Evolutionary conservation across 2,888 invertebrate genomes (phyloP).

Genomic region (Acleris laterana): DNA sequence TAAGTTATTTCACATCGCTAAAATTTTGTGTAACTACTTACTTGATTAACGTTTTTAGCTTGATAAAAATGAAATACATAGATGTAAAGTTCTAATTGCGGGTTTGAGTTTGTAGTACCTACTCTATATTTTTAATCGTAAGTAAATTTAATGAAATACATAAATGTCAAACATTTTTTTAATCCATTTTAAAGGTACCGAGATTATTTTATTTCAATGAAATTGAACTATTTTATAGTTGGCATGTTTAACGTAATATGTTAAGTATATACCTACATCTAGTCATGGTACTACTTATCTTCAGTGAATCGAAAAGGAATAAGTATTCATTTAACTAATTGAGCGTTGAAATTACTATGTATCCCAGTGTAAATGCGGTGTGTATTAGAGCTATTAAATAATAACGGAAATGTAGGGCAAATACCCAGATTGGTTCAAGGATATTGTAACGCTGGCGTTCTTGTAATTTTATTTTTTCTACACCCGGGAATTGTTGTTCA

Average conservation of each 20-base stretch:
- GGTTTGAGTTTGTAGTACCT: slow-evolving; percentile 18
- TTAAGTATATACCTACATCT: slow-evolving; percentile 14
- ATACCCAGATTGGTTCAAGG: no score
- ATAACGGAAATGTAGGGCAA: background rate
- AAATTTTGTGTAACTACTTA: no score
- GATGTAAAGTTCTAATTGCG: slow-evolving; percentile 15
- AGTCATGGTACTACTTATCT: slow-evolving; percentile 21
- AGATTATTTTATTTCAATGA: no score
- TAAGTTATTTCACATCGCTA: no score
- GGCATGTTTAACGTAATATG: slow-evolving; percentile 10
- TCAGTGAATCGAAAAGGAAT: slow-evolving; percentile 5
- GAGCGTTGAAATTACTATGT: slow-evolving; percentile 8
- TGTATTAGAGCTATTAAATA: slow-evolving; percentile 1
- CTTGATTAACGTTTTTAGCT: no score
- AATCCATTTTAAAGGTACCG: background rate
- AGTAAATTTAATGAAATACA: slow-evolving; percentile 5
- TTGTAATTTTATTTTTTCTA: no score
- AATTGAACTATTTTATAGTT: slow-evolving; percentile 15
- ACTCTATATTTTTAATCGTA: slow-evolving; percentile 12
- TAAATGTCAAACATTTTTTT: slow-evolving; percentile 7
- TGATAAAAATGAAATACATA: background rate
- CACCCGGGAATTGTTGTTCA: no score
- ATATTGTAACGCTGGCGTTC: no score
- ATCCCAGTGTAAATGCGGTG: slow-evolving; percentile 9
- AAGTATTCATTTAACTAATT: slow-evolving; percentile 2